These are phyloP conservation scores for Pangasius krempfi DNA, from an alignment of 2,797 vertebrate genomes.

Conservation along the genomic window DNA sequence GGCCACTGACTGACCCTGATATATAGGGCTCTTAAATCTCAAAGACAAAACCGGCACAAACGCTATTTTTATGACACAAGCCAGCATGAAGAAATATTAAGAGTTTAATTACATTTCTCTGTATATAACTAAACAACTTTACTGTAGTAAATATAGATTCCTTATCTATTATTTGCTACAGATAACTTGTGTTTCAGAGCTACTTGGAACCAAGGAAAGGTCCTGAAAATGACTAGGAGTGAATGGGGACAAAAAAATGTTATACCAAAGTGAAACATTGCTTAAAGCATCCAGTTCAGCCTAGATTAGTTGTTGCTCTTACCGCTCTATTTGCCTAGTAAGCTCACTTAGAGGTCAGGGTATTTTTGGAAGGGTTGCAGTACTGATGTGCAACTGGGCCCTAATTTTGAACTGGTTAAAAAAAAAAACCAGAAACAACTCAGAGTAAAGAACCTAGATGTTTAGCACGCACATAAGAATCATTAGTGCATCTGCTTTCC, in stretches of 20 bases:
- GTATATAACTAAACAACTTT: background rate
- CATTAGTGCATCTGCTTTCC: slow-evolving; percentile 52
- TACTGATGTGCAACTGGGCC: slow-evolving; percentile 26
- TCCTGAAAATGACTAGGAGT: background rate
- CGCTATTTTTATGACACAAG: background rate
- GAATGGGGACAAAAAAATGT: slow-evolving; percentile 21
- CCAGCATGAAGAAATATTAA: background rate
- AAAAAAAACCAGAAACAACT: slow-evolving; percentile 16
- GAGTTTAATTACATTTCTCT: background rate
- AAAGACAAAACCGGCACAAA: background rate
- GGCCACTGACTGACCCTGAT: background rate
- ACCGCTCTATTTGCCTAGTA: slow-evolving; percentile 53
- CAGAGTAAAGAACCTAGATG: slow-evolving; percentile 46
- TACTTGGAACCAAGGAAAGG: background rate
- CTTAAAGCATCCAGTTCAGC: slow-evolving; percentile 40
- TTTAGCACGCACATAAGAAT: slow-evolving; percentile 42
- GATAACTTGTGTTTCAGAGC: background rate
- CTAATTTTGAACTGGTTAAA: slow-evolving; percentile 27
- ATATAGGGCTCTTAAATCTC: background rate
- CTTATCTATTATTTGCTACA: background rate
- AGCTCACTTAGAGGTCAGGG: slow-evolving; percentile 48
- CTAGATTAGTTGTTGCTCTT: slow-evolving; percentile 46
- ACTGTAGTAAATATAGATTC: background rate
- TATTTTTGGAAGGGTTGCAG: slow-evolving; percentile 39
- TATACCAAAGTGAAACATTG: slow-evolving; percentile 30